A percentile compares a stretch with the other conserved stretches of the same genome.
phyloP scores from a whole-genome alignment of 2,797 vertebrate species.

The Dromococcyx pavoninus region DNA sequence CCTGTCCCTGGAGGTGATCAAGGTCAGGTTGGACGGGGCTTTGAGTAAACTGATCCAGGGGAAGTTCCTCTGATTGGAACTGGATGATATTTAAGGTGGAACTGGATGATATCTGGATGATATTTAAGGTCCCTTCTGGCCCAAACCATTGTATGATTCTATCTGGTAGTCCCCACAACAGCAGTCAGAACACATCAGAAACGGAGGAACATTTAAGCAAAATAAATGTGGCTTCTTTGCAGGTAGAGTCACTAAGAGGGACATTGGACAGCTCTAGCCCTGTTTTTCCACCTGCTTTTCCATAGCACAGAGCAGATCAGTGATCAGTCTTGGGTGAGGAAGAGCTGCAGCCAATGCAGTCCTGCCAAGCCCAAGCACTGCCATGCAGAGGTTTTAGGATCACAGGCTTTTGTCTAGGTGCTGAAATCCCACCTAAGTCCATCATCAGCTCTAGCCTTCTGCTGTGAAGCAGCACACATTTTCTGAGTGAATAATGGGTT shows the following conservation, averaged over 20 bases:
- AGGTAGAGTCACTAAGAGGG: background rate
- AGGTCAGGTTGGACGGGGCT: no score
- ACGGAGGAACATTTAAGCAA: background rate
- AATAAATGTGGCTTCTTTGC: background rate
- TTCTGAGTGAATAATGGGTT: background rate
- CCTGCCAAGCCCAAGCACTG: background rate
- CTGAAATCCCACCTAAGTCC: background rate
- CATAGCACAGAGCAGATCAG: background rate
- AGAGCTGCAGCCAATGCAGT: accelerated
- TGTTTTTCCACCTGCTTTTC: background rate
- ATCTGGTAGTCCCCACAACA: background rate
- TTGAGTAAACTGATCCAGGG: no score
- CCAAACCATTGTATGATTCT: no score
- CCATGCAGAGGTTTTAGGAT: background rate
- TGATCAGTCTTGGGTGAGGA: background rate
- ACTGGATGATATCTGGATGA: no score
- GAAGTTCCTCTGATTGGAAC: no score
- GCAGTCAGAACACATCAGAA: background rate
- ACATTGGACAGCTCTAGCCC: background rate
- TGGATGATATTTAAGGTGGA: no score
- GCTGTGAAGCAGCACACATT: background rate
- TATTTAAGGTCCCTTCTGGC: no score
- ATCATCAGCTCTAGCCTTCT: background rate
- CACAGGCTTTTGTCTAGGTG: background rate
- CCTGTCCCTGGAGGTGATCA: no score